A percentile compares a stretch with the other conserved stretches of the same genome.
These are phyloP conservation scores for Montifringilla adamsi DNA, from an alignment of 2,113 vertebrate species.

Conservation along the genomic window DNA sequence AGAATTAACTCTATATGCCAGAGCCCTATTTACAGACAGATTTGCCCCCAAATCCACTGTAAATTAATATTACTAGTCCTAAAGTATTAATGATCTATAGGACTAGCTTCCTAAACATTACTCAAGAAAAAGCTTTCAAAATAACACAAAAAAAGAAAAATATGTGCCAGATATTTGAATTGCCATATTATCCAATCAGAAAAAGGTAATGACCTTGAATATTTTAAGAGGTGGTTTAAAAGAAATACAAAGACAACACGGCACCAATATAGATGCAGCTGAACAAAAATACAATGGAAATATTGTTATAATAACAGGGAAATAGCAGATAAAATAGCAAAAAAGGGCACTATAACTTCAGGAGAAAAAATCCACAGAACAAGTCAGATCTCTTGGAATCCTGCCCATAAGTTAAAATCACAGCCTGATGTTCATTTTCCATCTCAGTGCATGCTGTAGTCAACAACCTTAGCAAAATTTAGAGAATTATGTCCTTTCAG, in stretches of 20 bases:
- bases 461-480: not conserved
- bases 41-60: not conserved
- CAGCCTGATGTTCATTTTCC: not conserved
- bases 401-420: not conserved
- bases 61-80: not conserved
- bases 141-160: not conserved
- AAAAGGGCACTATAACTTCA: not conserved
- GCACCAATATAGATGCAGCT: not conserved
- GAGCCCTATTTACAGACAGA: not conserved
- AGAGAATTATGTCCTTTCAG: not conserved
- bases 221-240: not conserved
- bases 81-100: not conserved
- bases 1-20: not conserved
- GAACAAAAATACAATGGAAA: not conserved
- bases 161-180: not conserved
- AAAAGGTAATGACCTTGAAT: not conserved
- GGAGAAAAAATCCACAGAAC: fast-evolving
- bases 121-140: not conserved
- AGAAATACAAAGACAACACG: not conserved
- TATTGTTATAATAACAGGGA: not conserved
- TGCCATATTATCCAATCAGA: not conserved
- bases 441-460: not conserved
- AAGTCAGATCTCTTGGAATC: not conserved
- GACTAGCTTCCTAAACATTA: not conserved
- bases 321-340: not conserved